Evolutionary conservation across 1,140 invertebrate species (phyloP).

Genomic region (Drosophila erecta): DNA sequence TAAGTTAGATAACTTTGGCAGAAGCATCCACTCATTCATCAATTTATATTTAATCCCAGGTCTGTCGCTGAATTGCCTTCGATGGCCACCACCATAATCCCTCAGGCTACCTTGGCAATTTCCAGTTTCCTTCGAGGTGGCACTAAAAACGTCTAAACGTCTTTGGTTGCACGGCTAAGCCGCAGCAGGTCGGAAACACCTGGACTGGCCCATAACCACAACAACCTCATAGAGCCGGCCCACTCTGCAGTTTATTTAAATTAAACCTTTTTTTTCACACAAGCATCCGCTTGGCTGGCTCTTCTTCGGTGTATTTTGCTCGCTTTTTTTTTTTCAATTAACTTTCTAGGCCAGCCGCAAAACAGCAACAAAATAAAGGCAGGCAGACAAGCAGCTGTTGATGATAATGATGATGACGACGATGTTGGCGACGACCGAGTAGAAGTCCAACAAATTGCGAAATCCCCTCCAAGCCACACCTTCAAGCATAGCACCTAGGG

Average conservation of each 20-base stretch:
- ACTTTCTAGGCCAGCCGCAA: slow-evolving; percentile 74
- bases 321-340: slow-evolving; percentile 81
- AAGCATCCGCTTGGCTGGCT: slow-evolving; percentile 18
- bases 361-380: slow-evolving; percentile 56
- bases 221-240: slow-evolving; percentile 44
- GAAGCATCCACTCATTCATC: not conserved
- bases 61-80: slow-evolving; percentile 6
- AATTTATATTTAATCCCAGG: not conserved
- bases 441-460: slow-evolving; percentile 79
- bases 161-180: slow-evolving; percentile 56
- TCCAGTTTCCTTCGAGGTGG: slow-evolving; percentile 21
- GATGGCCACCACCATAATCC: slow-evolving; percentile 23
- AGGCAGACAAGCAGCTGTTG: slow-evolving; percentile 70
- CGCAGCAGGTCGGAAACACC: slow-evolving; percentile 39
- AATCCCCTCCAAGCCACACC: slow-evolving; percentile 67
- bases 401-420: slow-evolving; percentile 60
- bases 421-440: slow-evolving; percentile 46
- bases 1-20: not conserved
- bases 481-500: slow-evolving; percentile 40
- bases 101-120: slow-evolving; percentile 20
- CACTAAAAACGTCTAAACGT: slow-evolving; percentile 59
- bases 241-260: slow-evolving; percentile 77
- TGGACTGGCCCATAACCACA: slow-evolving; percentile 42
- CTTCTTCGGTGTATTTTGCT: slow-evolving; percentile 45
- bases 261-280: slow-evolving; percentile 69